phyloP scores from a whole-genome alignment of 2,888 invertebrate genomes.

The Celastrina argiolus region DNA sequence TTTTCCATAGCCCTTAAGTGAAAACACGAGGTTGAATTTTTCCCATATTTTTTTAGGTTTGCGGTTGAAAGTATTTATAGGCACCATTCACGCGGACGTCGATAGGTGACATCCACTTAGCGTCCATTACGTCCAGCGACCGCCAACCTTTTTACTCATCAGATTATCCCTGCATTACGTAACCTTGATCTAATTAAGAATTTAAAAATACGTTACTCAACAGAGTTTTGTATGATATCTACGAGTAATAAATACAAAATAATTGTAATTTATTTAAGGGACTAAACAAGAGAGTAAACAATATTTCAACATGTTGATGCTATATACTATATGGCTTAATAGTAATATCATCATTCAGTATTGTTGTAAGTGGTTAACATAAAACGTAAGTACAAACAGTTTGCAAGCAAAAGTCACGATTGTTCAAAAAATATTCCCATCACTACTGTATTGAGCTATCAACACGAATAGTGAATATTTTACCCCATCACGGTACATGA shows the following conservation, averaged over 20 bases:
- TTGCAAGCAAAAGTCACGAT: not conserved
- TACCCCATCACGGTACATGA: not conserved
- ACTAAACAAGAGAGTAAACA: too few species aligned
- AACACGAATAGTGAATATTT: not conserved
- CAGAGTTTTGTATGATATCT: not conserved
- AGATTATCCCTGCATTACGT: not conserved
- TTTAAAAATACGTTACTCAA: not conserved
- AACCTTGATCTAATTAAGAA: not conserved
- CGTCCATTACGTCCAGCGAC: not conserved
- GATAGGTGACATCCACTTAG: slow-evolving; percentile 3
- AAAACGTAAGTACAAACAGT: not conserved
- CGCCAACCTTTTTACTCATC: not conserved
- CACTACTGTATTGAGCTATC: not conserved
- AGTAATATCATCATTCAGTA: too few species aligned
- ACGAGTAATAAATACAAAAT: too few species aligned
- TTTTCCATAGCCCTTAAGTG: not conserved
- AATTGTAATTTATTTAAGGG: too few species aligned
- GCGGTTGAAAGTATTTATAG: not conserved
- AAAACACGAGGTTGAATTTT: not conserved
- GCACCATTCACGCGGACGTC: not conserved
- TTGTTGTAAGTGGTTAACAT: too few species aligned
- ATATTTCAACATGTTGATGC: too few species aligned
- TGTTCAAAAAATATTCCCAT: not conserved
- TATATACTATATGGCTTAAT: too few species aligned
- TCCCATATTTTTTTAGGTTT: slow-evolving; percentile 3